Evolutionary conservation across 2,113 vertebrate species (phyloP), one percentile per base, ranked within the genome.

Genomic region (Lycaon pictus): DNA sequence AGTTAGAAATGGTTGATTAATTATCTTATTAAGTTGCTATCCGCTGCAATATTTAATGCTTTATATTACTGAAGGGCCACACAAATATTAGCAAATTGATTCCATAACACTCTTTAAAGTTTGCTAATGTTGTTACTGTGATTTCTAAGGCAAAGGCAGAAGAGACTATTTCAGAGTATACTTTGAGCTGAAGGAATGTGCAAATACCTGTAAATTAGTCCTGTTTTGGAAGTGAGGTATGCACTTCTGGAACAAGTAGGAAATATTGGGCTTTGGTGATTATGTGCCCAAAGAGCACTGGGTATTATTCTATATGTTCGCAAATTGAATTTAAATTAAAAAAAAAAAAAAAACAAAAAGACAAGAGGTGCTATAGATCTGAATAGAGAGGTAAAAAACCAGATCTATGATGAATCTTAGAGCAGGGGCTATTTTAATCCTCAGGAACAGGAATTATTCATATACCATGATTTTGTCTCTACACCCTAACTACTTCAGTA

Each of bases 1-100:
- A 37, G 77, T 95, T 88, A 4, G 92, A 98, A 98, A 93, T 79
- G 37, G 91, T 96, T 93, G 97, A 79, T 72, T 94, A 94, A 93
- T 97, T 96, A 91, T 89, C 95, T 96, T 56, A 43, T 79, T 92
- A 93, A 91, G 72, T 96, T 97, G 96, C 93, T 95, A 35, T 88
- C 76, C 55, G 80, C 89, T 85, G 17, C 63, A 48, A 32, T 82
- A 89, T 29, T 65, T 72, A 74, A 32, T 80, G 43, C 88, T 96
- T 93, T 93, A 32, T 43, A 69, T 85, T 87, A 90, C 90, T 88
- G 58, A 96, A 92, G 88, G n/a, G 77, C 93, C 62, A 20, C 2
- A 12, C 77, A 90, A 93, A 87, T 82, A 94, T 91, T 76, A 93
- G 72, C 25, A 4, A 65, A 65, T 7, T n/a, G 51, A 77, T 92